Base-by-base conservation (phyloP, 2,888 invertebrate species). In the Tenthredo mesomela region DNA sequence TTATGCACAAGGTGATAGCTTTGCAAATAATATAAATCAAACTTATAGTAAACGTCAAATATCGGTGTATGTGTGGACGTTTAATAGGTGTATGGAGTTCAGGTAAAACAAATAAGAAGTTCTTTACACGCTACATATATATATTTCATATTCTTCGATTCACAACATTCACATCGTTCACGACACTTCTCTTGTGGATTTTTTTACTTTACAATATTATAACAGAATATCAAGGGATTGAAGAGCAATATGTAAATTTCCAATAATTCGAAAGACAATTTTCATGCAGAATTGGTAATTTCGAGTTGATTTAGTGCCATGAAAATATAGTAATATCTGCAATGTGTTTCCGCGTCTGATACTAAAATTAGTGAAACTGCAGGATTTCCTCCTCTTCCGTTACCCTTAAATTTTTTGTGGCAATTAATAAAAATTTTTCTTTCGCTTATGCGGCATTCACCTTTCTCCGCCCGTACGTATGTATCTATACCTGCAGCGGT, bases 381-480 rank as follows among this genome's bases (percentile, higher is more conserved):
- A 67, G 54, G n/a, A 54, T 33, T 33, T 33, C 67, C 33, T 67
- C 33, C 29, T 18, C 25, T 9, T 67, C 2, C 33, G 67, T 67
- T 71, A 21, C 21, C 71, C 71, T 40, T 6, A 40, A 71, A 71
- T n/a, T 71, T 43, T 43, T 33, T 71, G 5, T 21, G 10, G n/a
- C 12, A 40, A 71, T 43, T 21, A 71, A 40, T 70, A 70, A 7
- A n/a, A 7, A 71, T 71, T 43, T 43, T 71, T 71, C 40, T 71
- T 43, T 10, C 33, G 15, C 12, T 21, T 21, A 40, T 43, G 21
- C 77, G 29, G 40, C 47, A 33, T 54, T 77, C 50, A 50, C 77
- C 77, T 77, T 77, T 77, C 77, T 77, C 77, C 77, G 29, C 77
- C 12, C 18, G 29, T 29, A 77, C 25, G 12, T 67, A 77, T 6